phyloP scores from a whole-genome alignment of 2,888 invertebrate genomes.

The Rhyacophila evoluta region DNA sequence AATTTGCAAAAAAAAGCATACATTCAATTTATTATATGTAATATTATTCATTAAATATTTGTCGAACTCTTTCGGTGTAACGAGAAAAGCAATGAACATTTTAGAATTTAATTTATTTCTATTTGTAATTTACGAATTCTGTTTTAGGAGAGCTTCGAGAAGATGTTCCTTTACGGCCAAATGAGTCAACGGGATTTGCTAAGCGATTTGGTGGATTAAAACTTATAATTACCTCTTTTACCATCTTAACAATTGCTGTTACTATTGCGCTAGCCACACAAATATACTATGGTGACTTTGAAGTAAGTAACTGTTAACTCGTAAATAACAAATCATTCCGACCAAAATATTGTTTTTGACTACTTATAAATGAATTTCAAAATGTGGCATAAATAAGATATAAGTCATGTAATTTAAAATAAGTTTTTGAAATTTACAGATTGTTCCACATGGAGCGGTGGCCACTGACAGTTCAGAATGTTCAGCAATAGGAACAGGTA shows the following conservation, averaged over 20 bases:
- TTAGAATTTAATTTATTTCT: too few relatives aligned
- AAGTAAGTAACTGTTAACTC: conserved; percentile 65
- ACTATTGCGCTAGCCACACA: conserved; percentile 80
- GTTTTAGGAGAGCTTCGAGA: conserved; percentile 68
- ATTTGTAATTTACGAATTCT: too few relatives aligned
- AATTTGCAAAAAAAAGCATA: too few relatives aligned
- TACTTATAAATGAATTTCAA: too few relatives aligned
- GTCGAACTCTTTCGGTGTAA: too few relatives aligned
- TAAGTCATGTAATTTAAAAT: too few relatives aligned
- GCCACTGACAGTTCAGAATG: conserved; percentile 78
- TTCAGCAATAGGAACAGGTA: conserved; percentile 77
- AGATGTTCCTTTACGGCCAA: conserved; percentile 67
- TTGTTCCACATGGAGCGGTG: conserved; percentile 81
- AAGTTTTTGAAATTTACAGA: conserved; percentile 61
- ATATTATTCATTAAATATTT: too few relatives aligned
- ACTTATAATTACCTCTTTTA: conserved; percentile 76
- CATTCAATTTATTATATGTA: too few relatives aligned
- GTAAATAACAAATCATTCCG: too few relatives aligned
- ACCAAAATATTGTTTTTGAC: too few relatives aligned
- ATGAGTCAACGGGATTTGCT: conserved; percentile 56
- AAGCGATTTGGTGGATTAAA: conserved; percentile 69
- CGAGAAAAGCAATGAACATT: too few relatives aligned
- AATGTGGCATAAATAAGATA: too few relatives aligned
- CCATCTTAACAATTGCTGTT: conserved; percentile 75
- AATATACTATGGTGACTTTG: conserved; percentile 79